Evolutionary conservation across 1,140 invertebrate genomes (phyloP), one percentile per base, ranked within the genome.

Genomic region (Drosophila insularis): DNA sequence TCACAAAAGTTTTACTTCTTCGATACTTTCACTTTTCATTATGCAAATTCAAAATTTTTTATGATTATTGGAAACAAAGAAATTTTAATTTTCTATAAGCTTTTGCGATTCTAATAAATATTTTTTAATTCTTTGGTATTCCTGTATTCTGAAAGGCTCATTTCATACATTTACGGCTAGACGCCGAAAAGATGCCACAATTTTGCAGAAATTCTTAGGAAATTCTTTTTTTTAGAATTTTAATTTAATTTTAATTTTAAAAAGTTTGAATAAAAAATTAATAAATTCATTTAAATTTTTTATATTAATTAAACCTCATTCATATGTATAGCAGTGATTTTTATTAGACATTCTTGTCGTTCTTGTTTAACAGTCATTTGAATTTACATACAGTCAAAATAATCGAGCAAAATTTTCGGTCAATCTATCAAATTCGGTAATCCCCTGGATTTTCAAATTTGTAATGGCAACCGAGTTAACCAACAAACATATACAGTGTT

Each of bases 401-500:
- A 50, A 11, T 1, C 11, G 1, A 50, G 10, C 0, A 21, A 50
- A 21, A 11, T 10, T 21, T 50, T 8, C 17, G 7, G 17, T 50
- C 19, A 19, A 50, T 50, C 43, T 50, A 50, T 50, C 17, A 50
- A 50, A 50, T 50, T 50, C 17, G 3, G 17, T 50, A 50, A 50
- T 50, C 43, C 19, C 43, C 10, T 4, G 43, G 43, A 50, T 21
- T 50, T 50, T 50, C 43, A 50, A 21, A 50, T 50, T 50, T 21
- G 17, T 50, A 50, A 19, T 50, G 17, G 27, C 27, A 27, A 27
- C 27, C 17, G 8, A 19, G 43, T 21, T 11, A 50, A 50, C 17
- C 17, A 21, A 50, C 19, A 27, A 27, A 6, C n/a, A 37, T 11
- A 19, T 21, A 50, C 43, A 50, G 43, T 50, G 43, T 50, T n/a